Percentiles rank a stretch among this genome's conserved stretches.
These are phyloP conservation scores for Actinostola sp. DNA, from an alignment of 92 coral and sea anemone genomes.

Conservation along the genomic window DNA sequence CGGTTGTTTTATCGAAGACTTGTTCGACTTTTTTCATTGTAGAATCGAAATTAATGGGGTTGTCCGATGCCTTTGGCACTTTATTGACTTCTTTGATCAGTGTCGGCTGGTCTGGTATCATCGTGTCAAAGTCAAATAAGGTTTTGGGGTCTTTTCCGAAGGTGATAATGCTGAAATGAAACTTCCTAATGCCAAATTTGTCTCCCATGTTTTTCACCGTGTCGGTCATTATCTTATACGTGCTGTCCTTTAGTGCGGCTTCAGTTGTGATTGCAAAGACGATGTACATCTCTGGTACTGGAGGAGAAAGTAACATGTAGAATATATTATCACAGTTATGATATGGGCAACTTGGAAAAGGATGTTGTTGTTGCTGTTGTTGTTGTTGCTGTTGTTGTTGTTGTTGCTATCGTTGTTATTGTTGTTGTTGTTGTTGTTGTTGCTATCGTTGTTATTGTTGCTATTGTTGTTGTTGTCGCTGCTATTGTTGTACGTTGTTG, in stretches of 20 bases:
- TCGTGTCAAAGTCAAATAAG: slow-evolving; percentile 23
- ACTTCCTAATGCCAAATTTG: slow-evolving; percentile 21
- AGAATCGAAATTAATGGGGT: slow-evolving; percentile 1
- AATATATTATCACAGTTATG: too few relatives aligned
- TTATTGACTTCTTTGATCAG: slow-evolving; percentile 17
- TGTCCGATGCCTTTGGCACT: slow-evolving; percentile 7
- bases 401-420: too few relatives aligned
- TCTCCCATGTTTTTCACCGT: slow-evolving; percentile 26
- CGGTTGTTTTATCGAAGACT: slow-evolving; percentile 15
- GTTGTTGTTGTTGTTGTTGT: too few relatives aligned
- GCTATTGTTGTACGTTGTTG: too few relatives aligned
- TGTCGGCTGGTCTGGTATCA: slow-evolving; percentile 15
- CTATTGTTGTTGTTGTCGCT: too few relatives aligned
- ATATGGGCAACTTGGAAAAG: neutral
- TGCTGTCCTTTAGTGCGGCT: slow-evolving; percentile 5
- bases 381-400: too few relatives aligned
- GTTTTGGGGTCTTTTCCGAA: slow-evolving; percentile 24
- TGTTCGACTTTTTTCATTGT: slow-evolving; percentile 36
- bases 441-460: too few relatives aligned
- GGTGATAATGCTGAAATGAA: slow-evolving; percentile 13
- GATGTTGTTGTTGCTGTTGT: neutral
- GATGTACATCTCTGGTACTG: slow-evolving; percentile 35
- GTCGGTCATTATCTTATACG: slow-evolving; percentile 27
- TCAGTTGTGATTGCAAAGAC: slow-evolving; percentile 33
- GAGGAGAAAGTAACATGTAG: neutral